Evolutionary conservation across 2,113 vertebrate species (phyloP).

Genomic region (Pyxicephalus adspersus): DNA sequence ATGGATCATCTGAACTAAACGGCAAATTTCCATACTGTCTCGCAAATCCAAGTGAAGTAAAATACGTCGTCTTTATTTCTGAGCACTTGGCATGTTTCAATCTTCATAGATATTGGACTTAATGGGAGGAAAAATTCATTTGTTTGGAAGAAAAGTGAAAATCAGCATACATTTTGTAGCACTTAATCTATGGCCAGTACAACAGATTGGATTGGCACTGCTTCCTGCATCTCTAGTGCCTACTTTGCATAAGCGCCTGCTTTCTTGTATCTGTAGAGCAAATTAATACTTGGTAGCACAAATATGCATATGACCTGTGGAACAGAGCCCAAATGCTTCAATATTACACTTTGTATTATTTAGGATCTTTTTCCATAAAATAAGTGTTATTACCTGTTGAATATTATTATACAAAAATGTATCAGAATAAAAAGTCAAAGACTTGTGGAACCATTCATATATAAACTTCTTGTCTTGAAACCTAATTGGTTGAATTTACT

Average conservation of each 20-base stretch:
- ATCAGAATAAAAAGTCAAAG: too few relatives aligned
- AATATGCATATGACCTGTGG: background rate
- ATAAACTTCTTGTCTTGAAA: too few relatives aligned
- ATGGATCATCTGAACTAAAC: background rate
- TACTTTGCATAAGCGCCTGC: slow-evolving; percentile 34
- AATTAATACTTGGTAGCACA: background rate
- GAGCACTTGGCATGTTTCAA: slow-evolving; percentile 18
- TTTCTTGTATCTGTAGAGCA: slow-evolving; percentile 24
- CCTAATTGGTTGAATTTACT: too few relatives aligned
- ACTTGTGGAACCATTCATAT: too few relatives aligned
- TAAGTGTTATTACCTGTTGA: background rate
- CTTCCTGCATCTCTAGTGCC: slow-evolving; percentile 26
- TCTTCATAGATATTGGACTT: slow-evolving; percentile 19
- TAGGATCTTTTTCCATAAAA: background rate
- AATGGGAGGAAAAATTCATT: background rate
- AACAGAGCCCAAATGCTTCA: background rate
- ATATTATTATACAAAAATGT: too few relatives aligned
- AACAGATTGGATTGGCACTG: slow-evolving; percentile 33
- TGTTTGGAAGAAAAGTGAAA: background rate
- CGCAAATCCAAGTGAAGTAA: background rate
- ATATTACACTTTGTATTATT: background rate
- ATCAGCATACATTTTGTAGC: slow-evolving; percentile 26
- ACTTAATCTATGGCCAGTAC: slow-evolving; percentile 26
- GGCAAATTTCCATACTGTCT: background rate
- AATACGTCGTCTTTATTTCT: background rate